Evolutionary conservation across 2,888 invertebrate species (phyloP).

Genomic region (Cryptophagus acutangulus): DNA sequence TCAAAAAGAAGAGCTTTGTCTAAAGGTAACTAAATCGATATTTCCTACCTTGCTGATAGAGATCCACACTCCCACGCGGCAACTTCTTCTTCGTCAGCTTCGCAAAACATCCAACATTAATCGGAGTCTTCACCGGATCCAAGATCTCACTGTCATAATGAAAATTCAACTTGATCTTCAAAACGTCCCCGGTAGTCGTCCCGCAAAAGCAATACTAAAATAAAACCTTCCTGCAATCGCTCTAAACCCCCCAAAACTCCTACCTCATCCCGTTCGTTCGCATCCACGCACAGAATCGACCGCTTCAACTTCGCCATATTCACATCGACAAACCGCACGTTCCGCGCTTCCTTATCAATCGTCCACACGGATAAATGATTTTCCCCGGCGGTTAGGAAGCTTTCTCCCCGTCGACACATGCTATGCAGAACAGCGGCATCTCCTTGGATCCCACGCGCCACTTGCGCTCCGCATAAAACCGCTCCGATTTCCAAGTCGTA

Average conservation of each 20-base stretch:
- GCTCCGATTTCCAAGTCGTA: conserved; percentile 63
- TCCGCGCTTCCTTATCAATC: conserved; percentile 63
- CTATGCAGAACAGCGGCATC: conserved; percentile 47
- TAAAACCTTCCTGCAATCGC: background rate
- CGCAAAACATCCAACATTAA: conserved; percentile 61
- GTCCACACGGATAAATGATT: conserved; percentile 65
- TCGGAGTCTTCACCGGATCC: conserved; percentile 53
- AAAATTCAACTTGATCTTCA: conserved; percentile 59
- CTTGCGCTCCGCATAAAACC: conserved; percentile 49
- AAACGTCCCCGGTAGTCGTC: conserved; percentile 74
- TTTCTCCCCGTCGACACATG: conserved; percentile 56
- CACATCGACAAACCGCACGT: conserved; percentile 61
- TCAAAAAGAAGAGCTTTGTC: background rate
- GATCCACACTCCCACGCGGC: conserved; percentile 52
- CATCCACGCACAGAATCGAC: conserved; percentile 66
- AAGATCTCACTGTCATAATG: conserved; percentile 53
- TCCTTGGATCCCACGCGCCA: conserved; percentile 41
- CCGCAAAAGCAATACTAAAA: conserved; percentile 67
- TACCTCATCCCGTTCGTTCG: conserved; percentile 63
- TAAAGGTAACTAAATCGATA: background rate
- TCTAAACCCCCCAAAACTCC: conserved; percentile 8
- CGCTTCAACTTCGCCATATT: conserved; percentile 74
- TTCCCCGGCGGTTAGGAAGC: conserved; percentile 62
- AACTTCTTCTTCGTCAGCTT: conserved; percentile 47
- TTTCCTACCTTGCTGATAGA: conserved; percentile 55